A percentile compares a stretch with the other conserved stretches of the same genome.
These are phyloP conservation scores for Paragorgia papillata DNA, from an alignment of 92 coral and sea anemone genomes.

Conservation along the genomic window DNA sequence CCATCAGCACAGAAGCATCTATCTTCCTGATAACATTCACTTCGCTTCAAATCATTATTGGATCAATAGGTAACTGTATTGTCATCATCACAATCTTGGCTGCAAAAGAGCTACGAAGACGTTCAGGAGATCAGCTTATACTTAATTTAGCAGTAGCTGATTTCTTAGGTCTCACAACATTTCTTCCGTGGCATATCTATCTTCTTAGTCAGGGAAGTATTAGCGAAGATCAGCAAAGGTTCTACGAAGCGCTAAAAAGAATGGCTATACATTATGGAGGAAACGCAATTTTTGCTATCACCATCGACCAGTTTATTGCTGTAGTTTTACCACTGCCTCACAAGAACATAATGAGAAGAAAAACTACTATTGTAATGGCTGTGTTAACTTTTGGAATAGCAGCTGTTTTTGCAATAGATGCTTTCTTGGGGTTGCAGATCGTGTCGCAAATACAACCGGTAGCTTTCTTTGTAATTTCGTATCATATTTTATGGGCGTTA, in stretches of 20 bases:
- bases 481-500: not conserved
- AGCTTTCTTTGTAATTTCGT: not conserved
- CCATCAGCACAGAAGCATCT: not conserved
- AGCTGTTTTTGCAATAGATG: not conserved
- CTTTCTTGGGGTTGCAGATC: too few species aligned
- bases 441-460: not conserved
- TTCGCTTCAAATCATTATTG: not conserved
- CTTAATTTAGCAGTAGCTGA: not conserved
- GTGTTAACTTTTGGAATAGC: not conserved
- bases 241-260: not conserved
- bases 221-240: too few species aligned
- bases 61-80: not conserved
- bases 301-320: slow-evolving; percentile 2
- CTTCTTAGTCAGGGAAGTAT: not conserved
- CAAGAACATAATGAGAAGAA: not conserved
- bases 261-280: not conserved
- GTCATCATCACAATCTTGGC: not conserved
- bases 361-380: not conserved
- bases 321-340: slow-evolving; percentile 9
- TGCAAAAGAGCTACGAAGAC: not conserved
- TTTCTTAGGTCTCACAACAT: not conserved
- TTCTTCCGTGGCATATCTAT: not conserved
- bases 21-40: not conserved
- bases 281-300: not conserved
- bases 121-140: slow-evolving; percentile 3